These are phyloP conservation scores for Mungos mungo DNA, from an alignment of 2,113 vertebrate species.

Conservation along the genomic window DNA sequence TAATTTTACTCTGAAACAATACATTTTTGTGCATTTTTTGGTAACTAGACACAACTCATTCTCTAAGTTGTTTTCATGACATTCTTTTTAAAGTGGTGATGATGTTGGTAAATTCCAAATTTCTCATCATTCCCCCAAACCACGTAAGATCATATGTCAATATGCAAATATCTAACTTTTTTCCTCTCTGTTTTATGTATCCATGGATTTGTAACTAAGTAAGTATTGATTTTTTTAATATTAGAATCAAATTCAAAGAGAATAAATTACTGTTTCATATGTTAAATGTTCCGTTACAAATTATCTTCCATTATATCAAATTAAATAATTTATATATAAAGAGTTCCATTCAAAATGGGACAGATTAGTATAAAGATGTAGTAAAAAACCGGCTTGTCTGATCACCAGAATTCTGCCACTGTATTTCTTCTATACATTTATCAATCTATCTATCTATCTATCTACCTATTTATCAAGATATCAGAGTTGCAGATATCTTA, in stretches of 20 bases:
- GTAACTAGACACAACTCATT: background rate
- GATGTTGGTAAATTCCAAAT: background rate
- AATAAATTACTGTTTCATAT: background rate
- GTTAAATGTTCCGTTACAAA: background rate
- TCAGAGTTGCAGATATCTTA: background rate
- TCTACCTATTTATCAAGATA: background rate
- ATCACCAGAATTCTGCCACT: background rate
- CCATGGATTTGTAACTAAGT: background rate
- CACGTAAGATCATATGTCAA: background rate
- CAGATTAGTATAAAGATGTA: background rate
- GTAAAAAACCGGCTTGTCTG: background rate
- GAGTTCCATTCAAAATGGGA: background rate
- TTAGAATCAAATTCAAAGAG: background rate
- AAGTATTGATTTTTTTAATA: background rate
- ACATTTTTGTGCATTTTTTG: background rate
- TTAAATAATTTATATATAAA: background rate
- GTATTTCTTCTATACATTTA: background rate
- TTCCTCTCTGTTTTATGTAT: background rate
- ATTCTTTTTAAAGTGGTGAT: background rate
- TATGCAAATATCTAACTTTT: background rate
- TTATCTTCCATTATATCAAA: background rate
- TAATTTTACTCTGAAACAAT: background rate
- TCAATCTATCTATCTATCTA: too few species aligned
- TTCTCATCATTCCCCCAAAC: background rate
- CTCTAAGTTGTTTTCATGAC: background rate